Evolutionary conservation across 2,888 invertebrate genomes (phyloP), one percentile per base, ranked within the genome.

Genomic region (Sturmia bella): DNA sequence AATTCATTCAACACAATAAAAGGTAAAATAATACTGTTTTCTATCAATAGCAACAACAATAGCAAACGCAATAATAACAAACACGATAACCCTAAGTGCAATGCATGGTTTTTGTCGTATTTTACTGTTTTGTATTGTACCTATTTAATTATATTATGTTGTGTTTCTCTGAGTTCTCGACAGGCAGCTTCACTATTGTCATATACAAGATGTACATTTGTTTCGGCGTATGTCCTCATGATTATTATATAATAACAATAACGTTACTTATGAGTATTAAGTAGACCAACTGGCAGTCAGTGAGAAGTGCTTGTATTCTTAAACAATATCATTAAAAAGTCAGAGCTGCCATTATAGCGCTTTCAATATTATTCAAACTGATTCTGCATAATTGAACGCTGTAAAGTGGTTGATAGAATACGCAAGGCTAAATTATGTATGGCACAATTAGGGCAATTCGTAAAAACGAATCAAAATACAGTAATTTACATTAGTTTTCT

Each of bases 21-120:
- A 75, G 75, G 75, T 68, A 50, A 75, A 50, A 50, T 66, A 68
- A 75, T 66, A 54, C 54, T 27, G 21, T 63, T 63, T 43, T 54
- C 21, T 59, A 52, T n/a, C 45, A 45, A 15, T 15, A 45, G 17
- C 2, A 2, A 45, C n/a, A 17, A 45, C 4, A 45, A 45, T n/a
- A 45, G 24, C 13, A 24, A 52, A 32, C 7, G 54, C 15, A 54
- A 15, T 15, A 61, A 32, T 19, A 61, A 15, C 12, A 52, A 48
- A 57, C 41, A 50, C 24, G 50, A 48, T 57, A 70, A 70, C 48
- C 45, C 43, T 37, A 54, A 54, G 52, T 19, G 63, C 48, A 63
- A 45, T 59, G 57, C 12, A 19, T 39, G 15, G 50, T 32, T 32
- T 13, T 7, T 21, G n/a, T 24, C 27, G 27, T 56, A 43, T 43